Evolutionary conservation across 2,113 vertebrate genomes (phyloP).

Genomic region (Greenwoodochromis staneri): DNA sequence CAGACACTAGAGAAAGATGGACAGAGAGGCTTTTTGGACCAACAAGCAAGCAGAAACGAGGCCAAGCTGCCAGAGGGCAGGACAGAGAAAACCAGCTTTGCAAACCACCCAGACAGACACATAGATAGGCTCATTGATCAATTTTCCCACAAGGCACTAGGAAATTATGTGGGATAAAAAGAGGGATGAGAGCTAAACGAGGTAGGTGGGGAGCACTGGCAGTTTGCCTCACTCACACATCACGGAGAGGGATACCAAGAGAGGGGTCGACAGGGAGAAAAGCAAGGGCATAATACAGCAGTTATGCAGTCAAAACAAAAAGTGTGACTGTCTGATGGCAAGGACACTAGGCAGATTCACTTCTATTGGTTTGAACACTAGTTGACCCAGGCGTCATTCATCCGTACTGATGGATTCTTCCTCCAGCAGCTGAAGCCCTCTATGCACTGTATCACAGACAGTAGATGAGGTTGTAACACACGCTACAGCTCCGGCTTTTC

Average conservation of each 20-base stretch:
- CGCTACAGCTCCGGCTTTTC: background rate
- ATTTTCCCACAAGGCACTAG: background rate
- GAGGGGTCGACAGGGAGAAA: background rate
- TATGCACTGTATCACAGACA: background rate
- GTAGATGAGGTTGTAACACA: background rate
- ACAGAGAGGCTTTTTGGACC: background rate
- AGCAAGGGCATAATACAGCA: background rate
- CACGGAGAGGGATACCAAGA: background rate
- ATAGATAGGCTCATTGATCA: slow-evolving; percentile 20
- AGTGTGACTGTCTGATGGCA: background rate
- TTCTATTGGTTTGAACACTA: background rate
- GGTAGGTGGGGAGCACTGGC: background rate
- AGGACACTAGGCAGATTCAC: background rate
- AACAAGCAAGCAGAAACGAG: background rate
- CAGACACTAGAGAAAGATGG: background rate
- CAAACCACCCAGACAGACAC: background rate
- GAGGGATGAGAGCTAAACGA: background rate
- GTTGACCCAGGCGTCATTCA: background rate
- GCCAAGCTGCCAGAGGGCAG: background rate
- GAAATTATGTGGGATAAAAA: slow-evolving; percentile 20
- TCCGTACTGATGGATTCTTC: background rate
- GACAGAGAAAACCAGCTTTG: background rate
- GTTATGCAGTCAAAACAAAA: background rate
- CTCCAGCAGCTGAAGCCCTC: background rate
- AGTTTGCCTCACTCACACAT: slow-evolving; percentile 1